phyloP scores from a whole-genome alignment of 1,140 invertebrate genomes.

The Ceratina australensis region DNA sequence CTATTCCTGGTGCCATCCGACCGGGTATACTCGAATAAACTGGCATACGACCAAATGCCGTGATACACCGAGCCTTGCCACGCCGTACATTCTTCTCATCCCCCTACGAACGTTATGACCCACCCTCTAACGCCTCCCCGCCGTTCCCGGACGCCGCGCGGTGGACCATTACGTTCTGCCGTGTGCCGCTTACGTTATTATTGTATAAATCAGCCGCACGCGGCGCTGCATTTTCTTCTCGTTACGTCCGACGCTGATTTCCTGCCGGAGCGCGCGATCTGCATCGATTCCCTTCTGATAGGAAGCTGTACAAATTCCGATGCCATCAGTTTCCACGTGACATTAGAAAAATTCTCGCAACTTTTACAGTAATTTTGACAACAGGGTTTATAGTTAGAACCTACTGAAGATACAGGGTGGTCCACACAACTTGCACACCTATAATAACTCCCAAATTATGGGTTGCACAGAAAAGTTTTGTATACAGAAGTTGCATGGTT shows the following conservation, averaged over 20 bases:
- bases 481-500: too few relatives aligned
- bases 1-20: conserved; percentile 63
- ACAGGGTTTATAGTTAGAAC: too few relatives aligned
- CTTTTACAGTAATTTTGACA: too few relatives aligned
- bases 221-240: conserved; percentile 48
- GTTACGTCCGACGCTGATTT: conserved; percentile 33
- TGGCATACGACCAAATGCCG: conserved; percentile 70
- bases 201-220: conserved; percentile 49
- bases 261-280: not conserved
- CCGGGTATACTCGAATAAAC: conserved; percentile 60
- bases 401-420: too few relatives aligned
- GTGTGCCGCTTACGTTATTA: conserved; percentile 49
- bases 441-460: too few relatives aligned
- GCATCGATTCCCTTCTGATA: conserved; percentile 6
- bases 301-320: not conserved
- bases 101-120: conserved; percentile 55
- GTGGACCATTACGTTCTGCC: conserved; percentile 48
- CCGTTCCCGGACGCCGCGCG: conserved; percentile 10
- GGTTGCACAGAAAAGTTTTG: too few relatives aligned
- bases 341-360: too few relatives aligned
- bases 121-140: conserved; percentile 30
- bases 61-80: conserved; percentile 54
- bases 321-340: not conserved
- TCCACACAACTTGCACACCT: too few relatives aligned
- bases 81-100: conserved; percentile 54